Conservation (phyloP, 2,113 vertebrate genomes). For the Xenus cinereus region DNA sequence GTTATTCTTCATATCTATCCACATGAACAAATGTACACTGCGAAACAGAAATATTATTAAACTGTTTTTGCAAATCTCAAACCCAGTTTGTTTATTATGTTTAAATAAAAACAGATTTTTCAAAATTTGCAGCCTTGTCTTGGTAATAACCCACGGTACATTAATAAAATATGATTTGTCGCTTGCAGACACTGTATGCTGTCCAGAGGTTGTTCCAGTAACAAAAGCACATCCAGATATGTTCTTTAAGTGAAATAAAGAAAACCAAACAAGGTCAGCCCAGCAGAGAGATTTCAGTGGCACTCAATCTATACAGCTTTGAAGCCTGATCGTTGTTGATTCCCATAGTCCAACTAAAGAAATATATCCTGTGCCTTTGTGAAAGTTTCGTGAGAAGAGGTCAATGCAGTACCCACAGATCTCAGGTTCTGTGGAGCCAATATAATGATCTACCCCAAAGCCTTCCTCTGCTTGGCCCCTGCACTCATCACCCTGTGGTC, state of each 20-base stretch:
- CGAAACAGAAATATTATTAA: neutral
- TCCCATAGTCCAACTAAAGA: neutral
- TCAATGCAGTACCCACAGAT: neutral
- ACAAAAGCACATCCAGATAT: neutral
- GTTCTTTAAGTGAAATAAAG: neutral
- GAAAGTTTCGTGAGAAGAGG: neutral
- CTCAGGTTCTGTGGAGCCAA: neutral
- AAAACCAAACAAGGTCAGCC: neutral
- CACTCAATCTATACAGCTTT: neutral
- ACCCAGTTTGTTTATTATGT: neutral
- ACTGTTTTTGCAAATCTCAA: neutral
- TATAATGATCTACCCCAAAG: neutral
- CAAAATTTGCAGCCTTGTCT: neutral
- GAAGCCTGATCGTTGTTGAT: neutral
- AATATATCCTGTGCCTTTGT: neutral
- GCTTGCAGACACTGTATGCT: neutral
- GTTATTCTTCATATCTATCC: neutral
- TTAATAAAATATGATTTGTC: neutral
- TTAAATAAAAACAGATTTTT: neutral
- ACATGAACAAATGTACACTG: neutral
- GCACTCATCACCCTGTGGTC: accelerated
- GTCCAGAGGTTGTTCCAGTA: neutral
- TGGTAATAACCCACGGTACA: neutral
- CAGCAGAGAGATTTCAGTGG: neutral
- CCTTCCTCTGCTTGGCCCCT: neutral